These are phyloP conservation scores for Lordiphosa fenestrarum DNA, from an alignment of 2,888 invertebrate species.

Conservation along the genomic window DNA sequence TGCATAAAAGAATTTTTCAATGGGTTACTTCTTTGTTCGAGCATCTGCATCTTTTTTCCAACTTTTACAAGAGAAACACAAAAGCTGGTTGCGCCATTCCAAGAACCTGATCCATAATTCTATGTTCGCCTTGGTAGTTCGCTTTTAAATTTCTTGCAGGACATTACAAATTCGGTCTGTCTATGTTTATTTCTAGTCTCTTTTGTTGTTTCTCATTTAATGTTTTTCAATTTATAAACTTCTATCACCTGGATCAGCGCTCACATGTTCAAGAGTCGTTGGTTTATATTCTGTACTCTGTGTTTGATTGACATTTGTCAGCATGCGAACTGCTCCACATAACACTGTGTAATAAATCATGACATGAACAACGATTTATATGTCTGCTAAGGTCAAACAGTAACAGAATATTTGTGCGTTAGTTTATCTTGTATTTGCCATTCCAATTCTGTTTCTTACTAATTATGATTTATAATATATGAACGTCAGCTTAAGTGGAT, in stretches of 20 bases:
- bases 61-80: no score
- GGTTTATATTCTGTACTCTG: slow-evolving; percentile 12
- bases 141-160: no score
- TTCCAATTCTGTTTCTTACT: slow-evolving; percentile 27
- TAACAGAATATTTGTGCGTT: slow-evolving; percentile 48
- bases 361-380: slow-evolving; percentile 39
- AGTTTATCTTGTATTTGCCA: slow-evolving; percentile 22
- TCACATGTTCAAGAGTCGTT: slow-evolving; percentile 2
- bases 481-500: slow-evolving; percentile 23
- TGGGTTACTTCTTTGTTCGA: no score
- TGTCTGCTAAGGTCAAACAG: slow-evolving; percentile 49
- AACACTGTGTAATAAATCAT: slow-evolving; percentile 56
- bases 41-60: no score
- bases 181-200: no score
- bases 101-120: no score
- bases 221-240: no score
- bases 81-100: no score
- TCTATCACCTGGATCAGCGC: neutral
- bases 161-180: no score
- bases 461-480: slow-evolving; percentile 52
- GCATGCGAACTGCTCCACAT: slow-evolving; percentile 50
- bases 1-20: no score
- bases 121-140: no score
- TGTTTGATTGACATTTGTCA: slow-evolving; percentile 61
- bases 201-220: no score